Evolutionary conservation across 2,113 vertebrate species (phyloP).

Genomic region (Myanophis thanlyinensis): DNA sequence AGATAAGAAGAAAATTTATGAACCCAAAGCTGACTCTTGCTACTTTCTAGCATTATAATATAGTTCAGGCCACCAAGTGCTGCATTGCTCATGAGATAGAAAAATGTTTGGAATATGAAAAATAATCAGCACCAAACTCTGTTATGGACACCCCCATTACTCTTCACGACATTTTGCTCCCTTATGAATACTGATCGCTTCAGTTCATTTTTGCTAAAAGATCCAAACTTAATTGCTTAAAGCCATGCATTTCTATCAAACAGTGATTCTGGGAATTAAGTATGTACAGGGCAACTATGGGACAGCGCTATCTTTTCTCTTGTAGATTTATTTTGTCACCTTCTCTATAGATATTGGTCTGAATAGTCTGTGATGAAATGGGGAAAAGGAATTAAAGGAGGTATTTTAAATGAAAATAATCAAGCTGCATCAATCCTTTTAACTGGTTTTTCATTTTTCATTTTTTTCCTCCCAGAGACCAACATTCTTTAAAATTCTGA

Average conservation of each 20-base stretch:
- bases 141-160: neutral
- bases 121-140: neutral
- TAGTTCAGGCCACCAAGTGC: neutral
- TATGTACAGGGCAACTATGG: neutral
- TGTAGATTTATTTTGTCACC: neutral
- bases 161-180: neutral
- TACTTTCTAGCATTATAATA: neutral
- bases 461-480: constrained; percentile 33
- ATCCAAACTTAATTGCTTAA: neutral
- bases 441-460: neutral
- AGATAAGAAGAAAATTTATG: neutral
- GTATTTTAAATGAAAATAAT: neutral
- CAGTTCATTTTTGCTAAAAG: neutral
- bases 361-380: neutral
- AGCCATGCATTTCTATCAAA: neutral
- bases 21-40: neutral
- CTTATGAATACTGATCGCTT: neutral
- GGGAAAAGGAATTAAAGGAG: neutral
- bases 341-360: neutral
- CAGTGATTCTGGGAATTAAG: neutral
- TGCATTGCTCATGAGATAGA: neutral
- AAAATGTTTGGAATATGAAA: neutral
- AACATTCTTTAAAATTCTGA: neutral
- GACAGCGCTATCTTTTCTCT: neutral
- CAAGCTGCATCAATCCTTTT: neutral